Evolutionary conservation across 2,888 invertebrate genomes (phyloP), one percentile per base, ranked within the genome.

Genomic region (Tiliacea citrago): DNA sequence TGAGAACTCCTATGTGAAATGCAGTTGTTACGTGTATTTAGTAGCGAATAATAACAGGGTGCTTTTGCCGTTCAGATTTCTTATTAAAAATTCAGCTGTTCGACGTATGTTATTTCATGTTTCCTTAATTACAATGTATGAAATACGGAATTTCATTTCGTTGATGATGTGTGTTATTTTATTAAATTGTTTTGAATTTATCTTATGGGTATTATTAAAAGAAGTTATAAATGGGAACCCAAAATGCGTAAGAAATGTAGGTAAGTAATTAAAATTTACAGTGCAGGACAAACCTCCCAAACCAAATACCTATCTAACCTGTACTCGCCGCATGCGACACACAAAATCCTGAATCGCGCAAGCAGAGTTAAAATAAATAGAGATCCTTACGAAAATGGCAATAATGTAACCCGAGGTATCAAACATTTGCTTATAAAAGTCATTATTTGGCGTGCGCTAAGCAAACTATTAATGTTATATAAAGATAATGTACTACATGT

Each of bases 11-110:
- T 72, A 57, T 72, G 79, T 79, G 82, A 88, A 89, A 87, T 91
- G 88, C 90, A 90, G 84, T 87, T 88, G 88, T 80, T 82, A 86
- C 85, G 79, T 82, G 88, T 91, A 90, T 90, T 90, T 90, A 81
- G 87, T 89, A 53, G 78, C 75, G 71, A 86, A 85, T 92, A 93
- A 92, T 93, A 81, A 91, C 81, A 88, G 88, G 89, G 82, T 91
- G 75, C 74, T 82, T 82, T 86, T 75, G 82, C 84, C 78, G 90
- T 88, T 89, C 89, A 88, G 89, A 91, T 91, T 87, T 86, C 73
- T 70, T 81, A 88, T 88, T 83, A 84, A 85, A 75, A 77, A 87
- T 87, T 87, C 75, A 87, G 68, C 51, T 68, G 73, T 81, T 77
- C 86, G 78, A 81, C 77, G 80, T 83, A 83, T 87, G 85, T 90